Evolutionary conservation across 2,888 invertebrate species (phyloP).

Genomic region (Atethmia centrago): DNA sequence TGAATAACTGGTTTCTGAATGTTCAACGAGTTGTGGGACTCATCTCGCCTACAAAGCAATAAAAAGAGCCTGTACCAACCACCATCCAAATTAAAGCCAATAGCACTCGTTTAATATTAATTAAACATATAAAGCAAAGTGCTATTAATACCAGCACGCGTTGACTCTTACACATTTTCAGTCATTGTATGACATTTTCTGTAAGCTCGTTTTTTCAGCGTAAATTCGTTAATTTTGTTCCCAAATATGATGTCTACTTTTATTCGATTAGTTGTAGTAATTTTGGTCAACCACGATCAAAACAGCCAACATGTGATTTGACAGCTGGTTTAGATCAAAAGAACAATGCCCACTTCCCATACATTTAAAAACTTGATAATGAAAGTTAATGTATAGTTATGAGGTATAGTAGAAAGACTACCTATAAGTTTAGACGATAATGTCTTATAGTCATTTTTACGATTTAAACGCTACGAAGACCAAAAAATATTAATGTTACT

Average conservation of each 20-base stretch:
- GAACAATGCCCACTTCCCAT: too few species aligned
- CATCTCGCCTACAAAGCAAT: constrained; percentile 43
- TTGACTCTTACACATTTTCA: background rate
- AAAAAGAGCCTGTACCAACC: constrained; percentile 13
- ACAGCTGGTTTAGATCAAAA: background rate
- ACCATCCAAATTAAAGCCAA: background rate
- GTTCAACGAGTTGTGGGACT: constrained; percentile 60
- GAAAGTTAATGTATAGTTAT: too few species aligned
- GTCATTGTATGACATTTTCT: background rate
- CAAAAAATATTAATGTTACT: too few species aligned
- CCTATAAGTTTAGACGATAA: too few species aligned
- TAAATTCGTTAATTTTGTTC: background rate
- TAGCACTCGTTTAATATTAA: background rate
- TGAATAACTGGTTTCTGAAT: constrained; percentile 80
- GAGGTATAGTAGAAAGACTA: too few species aligned
- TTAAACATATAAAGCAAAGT: background rate
- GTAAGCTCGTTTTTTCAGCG: background rate
- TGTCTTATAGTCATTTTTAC: too few species aligned
- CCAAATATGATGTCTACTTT: background rate
- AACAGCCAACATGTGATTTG: background rate
- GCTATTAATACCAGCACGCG: background rate
- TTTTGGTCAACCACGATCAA: background rate
- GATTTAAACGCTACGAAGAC: too few species aligned
- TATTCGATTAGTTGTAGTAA: background rate
- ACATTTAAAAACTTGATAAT: too few species aligned